phyloP scores from a whole-genome alignment of 2,113 vertebrate genomes.

The Sander vitreus region DNA sequence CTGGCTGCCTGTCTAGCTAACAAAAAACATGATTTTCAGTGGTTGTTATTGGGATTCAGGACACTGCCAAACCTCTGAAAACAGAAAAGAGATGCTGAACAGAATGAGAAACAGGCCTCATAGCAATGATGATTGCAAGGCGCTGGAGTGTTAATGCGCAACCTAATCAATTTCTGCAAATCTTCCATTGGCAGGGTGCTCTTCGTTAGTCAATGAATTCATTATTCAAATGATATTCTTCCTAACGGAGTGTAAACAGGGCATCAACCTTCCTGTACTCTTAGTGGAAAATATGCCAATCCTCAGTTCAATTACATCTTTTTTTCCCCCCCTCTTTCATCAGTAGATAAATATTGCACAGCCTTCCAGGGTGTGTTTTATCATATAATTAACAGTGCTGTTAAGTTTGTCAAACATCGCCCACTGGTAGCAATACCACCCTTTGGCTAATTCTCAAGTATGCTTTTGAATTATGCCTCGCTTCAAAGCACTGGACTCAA shows the following conservation, averaged over 20 bases:
- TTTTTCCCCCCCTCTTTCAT: not conserved
- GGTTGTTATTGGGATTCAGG: slow-evolving; percentile 60
- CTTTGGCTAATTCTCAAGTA: slow-evolving; percentile 1
- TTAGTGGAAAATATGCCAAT: slow-evolving; percentile 15
- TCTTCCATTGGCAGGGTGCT: slow-evolving; percentile 41
- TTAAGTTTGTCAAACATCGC: slow-evolving; percentile 15
- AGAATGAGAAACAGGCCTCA: slow-evolving; percentile 59
- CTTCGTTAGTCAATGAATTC: slow-evolving; percentile 31
- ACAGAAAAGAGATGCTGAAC: slow-evolving; percentile 46
- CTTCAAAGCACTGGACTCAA: slow-evolving; percentile 18
- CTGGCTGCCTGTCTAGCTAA: slow-evolving; percentile 18
- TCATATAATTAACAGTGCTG: slow-evolving; percentile 16
- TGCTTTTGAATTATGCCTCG: slow-evolving; percentile 20
- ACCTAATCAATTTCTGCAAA: slow-evolving; percentile 48
- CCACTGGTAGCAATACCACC: slow-evolving; percentile 2
- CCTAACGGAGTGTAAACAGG: slow-evolving; percentile 35
- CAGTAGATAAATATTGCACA: not conserved
- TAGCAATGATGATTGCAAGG: slow-evolving; percentile 45
- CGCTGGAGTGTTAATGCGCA: slow-evolving; percentile 32
- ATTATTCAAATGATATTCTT: slow-evolving; percentile 45
- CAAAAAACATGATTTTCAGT: slow-evolving; percentile 32
- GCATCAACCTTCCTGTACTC: slow-evolving; percentile 32
- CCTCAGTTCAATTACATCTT: not conserved
- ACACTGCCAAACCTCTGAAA: slow-evolving; percentile 47
- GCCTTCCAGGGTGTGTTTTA: not conserved